A percentile compares a stretch with the other conserved stretches of the same genome.
These are phyloP conservation scores for Serilophus lunatus DNA, from an alignment of 2,113 vertebrate genomes.

Conservation along the genomic window DNA sequence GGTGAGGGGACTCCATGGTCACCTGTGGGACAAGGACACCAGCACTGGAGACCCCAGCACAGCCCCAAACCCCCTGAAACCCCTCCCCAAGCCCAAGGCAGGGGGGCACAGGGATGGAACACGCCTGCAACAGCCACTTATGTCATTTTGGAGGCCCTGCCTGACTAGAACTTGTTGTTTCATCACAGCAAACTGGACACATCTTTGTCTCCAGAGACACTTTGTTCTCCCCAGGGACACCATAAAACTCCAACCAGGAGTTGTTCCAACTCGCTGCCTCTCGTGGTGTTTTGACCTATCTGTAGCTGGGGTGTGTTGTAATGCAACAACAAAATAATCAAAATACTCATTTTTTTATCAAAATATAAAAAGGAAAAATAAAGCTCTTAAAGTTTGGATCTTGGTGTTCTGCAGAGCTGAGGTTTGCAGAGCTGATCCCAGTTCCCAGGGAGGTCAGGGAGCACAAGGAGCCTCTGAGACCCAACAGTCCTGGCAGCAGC, in stretches of 20 bases:
- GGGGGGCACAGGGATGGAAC: background rate
- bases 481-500: background rate
- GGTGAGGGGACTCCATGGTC: constrained; percentile 76
- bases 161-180: rapidly evolving
- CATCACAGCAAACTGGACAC: background rate
- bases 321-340: too few relatives aligned
- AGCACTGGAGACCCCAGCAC: background rate
- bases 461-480: background rate
- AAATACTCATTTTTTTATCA: too few relatives aligned
- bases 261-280: background rate
- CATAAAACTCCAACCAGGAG: background rate
- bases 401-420: background rate
- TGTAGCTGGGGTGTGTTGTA: background rate
- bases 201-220: background rate
- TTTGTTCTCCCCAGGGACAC: background rate
- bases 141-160: background rate
- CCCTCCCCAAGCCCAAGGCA: background rate
- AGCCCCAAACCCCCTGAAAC: rapidly evolving
- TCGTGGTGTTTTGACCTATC: background rate
- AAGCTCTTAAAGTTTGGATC: background rate
- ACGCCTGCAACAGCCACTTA: rapidly evolving
- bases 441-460: background rate
- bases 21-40: constrained; percentile 64
- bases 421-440: background rate
- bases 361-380: too few relatives aligned